A percentile compares a stretch with the other conserved stretches of the same genome.
These are phyloP conservation scores for Galaxea fascicularis DNA, from an alignment of 92 coral and sea anemone genomes.

Conservation along the genomic window DNA sequence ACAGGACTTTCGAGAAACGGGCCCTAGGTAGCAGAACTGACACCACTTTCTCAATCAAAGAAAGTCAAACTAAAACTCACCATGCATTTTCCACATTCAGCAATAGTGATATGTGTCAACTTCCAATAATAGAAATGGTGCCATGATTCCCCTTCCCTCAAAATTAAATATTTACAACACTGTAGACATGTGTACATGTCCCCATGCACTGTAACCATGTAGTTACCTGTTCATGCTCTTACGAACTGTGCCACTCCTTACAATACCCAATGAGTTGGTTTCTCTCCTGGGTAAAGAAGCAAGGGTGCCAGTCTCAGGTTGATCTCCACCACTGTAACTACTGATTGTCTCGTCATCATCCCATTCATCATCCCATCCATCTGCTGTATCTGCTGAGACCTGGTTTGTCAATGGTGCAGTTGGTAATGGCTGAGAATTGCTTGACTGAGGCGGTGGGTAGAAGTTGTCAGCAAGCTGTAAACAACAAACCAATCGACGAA, in stretches of 20 bases:
- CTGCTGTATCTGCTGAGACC: constrained; percentile 61
- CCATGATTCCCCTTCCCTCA: neutral
- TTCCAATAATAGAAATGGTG: too few species aligned
- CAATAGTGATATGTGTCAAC: too few species aligned
- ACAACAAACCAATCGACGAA: too few species aligned
- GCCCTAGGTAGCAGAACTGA: too few species aligned
- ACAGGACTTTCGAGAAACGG: too few species aligned
- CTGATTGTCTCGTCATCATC: constrained; percentile 87
- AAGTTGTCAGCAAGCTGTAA: constrained; percentile 21
- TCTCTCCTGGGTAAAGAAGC: constrained; percentile 70
- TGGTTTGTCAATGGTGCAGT: constrained; percentile 41
- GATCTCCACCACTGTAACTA: constrained; percentile 82
- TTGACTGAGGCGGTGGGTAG: constrained; percentile 4
- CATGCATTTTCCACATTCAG: too few species aligned
- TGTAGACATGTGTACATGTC: too few species aligned
- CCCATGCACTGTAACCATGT: neutral
- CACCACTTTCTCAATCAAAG: too few species aligned
- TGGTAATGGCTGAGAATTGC: constrained; percentile 20
- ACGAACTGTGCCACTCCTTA: constrained; percentile 88
- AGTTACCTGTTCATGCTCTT: constrained; percentile 92
- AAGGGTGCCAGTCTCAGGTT: constrained; percentile 55
- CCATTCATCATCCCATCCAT: constrained; percentile 85
- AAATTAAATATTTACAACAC: too few species aligned
- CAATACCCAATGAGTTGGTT: constrained; percentile 65
- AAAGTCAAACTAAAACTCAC: too few species aligned